phyloP scores from a whole-genome alignment of 37 sponge, comb jelly and placozoan genomes.

The Halisarca cf. caerulea region DNA sequence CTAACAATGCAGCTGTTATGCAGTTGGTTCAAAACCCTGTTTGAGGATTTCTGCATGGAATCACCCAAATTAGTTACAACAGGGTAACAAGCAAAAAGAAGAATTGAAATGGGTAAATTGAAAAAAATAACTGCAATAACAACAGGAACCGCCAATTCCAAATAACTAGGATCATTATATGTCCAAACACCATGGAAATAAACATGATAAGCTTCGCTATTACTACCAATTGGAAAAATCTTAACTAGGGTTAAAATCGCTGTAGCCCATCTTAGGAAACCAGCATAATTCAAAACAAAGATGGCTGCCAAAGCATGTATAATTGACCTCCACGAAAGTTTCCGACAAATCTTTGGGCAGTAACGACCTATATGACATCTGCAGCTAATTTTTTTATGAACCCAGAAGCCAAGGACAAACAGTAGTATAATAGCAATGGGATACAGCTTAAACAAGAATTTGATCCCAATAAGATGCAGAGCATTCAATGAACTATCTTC shows the following conservation, averaged over 20 bases:
- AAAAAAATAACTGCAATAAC: not conserved
- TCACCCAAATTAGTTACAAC: not conserved
- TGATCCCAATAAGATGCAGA: no score
- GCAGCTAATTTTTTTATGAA: no score
- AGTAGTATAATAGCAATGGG: no score
- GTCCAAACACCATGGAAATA: not conserved
- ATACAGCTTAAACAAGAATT: no score
- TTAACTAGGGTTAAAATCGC: not conserved
- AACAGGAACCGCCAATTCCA: not conserved
- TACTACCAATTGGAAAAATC: not conserved
- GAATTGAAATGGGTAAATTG: not conserved
- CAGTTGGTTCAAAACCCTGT: not conserved
- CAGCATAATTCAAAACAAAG: not conserved
- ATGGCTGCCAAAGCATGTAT: constrained; percentile 4
- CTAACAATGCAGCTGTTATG: not conserved
- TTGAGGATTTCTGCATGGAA: not conserved
- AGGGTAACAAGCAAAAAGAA: not conserved
- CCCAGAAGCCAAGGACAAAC: no score
- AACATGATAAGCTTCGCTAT: not conserved
- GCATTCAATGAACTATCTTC: not conserved
- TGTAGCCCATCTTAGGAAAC: constrained; percentile 3
- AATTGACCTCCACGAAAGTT: not conserved
- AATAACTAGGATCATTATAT: not conserved
- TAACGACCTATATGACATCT: no score
- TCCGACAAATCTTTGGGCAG: no score